A percentile compares a stretch with the other conserved stretches of the same genome.
These are phyloP conservation scores for Polypedilum pembai DNA, from an alignment of 1,140 invertebrate species.

Conservation along the genomic window DNA sequence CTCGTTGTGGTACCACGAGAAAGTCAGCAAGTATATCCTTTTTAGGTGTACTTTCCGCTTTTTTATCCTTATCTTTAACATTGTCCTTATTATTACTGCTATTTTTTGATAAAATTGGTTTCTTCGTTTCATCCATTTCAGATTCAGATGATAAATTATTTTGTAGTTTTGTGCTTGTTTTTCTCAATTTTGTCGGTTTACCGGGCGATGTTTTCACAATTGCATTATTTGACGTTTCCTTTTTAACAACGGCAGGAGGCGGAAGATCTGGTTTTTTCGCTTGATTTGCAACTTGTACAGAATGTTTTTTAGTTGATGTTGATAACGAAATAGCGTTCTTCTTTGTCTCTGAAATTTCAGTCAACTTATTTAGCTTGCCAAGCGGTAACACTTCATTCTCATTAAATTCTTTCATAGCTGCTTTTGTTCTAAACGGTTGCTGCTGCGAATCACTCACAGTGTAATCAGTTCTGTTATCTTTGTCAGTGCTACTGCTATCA, in stretches of 20 bases:
- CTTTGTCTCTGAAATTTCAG: background rate
- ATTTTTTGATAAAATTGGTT: conserved; percentile 36
- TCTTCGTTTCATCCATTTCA: conserved; percentile 43
- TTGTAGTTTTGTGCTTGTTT: conserved; percentile 43
- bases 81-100: conserved; percentile 49
- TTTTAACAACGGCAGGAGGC: background rate
- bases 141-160: conserved; percentile 44
- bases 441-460: conserved; percentile 59
- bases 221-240: conserved; percentile 34
- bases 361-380: background rate
- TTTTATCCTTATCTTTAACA: conserved; percentile 39
- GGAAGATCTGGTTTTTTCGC: background rate
- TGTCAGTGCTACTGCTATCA: conserved; percentile 49
- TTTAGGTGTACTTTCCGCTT: conserved; percentile 40
- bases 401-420: conserved; percentile 71
- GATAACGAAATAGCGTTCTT: background rate
- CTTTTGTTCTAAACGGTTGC: conserved; percentile 63
- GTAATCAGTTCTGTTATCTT: conserved; percentile 46
- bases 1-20: conserved; percentile 81
- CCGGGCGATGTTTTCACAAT: conserved; percentile 34
- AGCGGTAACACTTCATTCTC: conserved; percentile 32
- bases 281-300: conserved; percentile 34
- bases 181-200: conserved; percentile 46
- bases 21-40: conserved; percentile 64
- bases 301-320: background rate